Base-by-base conservation (phyloP, 2,888 invertebrate genomes). In the Amorpha juglandis region DNA sequence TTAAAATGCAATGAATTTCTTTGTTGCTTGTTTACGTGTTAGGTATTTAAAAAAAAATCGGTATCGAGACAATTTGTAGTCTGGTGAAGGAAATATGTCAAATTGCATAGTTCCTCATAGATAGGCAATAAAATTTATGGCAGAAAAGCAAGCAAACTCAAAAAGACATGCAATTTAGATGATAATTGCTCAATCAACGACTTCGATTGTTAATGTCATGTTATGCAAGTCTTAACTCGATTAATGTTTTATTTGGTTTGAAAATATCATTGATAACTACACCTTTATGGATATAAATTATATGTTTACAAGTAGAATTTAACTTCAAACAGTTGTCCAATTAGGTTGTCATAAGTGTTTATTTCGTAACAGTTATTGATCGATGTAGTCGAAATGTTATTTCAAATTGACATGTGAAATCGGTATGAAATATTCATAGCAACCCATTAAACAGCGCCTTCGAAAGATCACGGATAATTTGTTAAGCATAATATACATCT, bases 381-480 rank as follows among this genome's bases (percentile, higher is more conserved):
- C n/a, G 53, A 53, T 38, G 58, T 11, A 58, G 38, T 55, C n/a
- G 19, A 58, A 58, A 58, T 58, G 58, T 42, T 42, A 42, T 38
- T 58, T 19, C 42, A 19, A 55, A 42, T 58, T 58, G 42, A 58
- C 58, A 58, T 58, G 42, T 58, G 33, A 38, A 55, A 58, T 58
- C 58, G 0, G 19, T 42, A 12, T 16, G 8, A 58, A 58, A 42
- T 42, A 12, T 33, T 33, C 7, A 33, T 53, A n/a, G 45, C 45
- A 45, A 7, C n/a, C 16, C 16, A 9, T 8, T 50, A 19, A 19
- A 50, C 3, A 19, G 19, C n/a, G 50, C 6, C 45, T 7, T 14
- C 8, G 8, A 19, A 19, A 19, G 50, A 19, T 50, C 8, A 50
- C 9, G 48, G 4, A 48, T n/a, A 48, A 50, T 19, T 50, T 50